Conservation (phyloP, 2,113 vertebrate species). For the Nothobranchius furzeri region DNA sequence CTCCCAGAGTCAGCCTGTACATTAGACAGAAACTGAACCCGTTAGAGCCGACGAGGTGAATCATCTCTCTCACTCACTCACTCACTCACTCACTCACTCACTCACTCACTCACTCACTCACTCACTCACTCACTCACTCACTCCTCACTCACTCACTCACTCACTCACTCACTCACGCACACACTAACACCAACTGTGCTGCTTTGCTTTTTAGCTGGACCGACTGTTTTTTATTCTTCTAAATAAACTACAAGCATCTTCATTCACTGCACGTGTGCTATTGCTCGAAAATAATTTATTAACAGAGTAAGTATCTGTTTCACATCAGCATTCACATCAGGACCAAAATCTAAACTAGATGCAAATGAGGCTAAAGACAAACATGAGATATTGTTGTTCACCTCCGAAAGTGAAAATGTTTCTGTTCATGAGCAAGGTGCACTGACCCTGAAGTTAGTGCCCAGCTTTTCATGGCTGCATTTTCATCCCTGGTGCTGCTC, state of each 20-base stretch:
- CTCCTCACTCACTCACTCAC: too few species aligned
- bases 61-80: conserved; percentile 4
- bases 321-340: conserved; percentile 11
- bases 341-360: background rate
- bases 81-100: too few species aligned
- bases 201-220: background rate
- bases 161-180: too few species aligned
- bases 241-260: conserved; percentile 35
- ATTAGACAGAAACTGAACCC: conserved; percentile 26
- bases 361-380: background rate
- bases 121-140: too few species aligned
- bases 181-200: background rate
- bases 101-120: too few species aligned
- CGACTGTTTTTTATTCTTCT: conserved; percentile 18
- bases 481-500: background rate
- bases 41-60: conserved; percentile 4
- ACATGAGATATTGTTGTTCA: background rate
- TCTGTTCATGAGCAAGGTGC: background rate
- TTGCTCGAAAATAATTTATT: conserved; percentile 24
- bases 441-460: background rate
- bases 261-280: conserved; percentile 26
- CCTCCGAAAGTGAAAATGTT: background rate
- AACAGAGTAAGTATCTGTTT: background rate
- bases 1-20: conserved; percentile 17
- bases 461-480: background rate